A percentile compares a stretch with the other conserved stretches of the same genome.
phyloP scores from a whole-genome alignment of 2,113 vertebrate genomes.

The Loxodonta africana region DNA sequence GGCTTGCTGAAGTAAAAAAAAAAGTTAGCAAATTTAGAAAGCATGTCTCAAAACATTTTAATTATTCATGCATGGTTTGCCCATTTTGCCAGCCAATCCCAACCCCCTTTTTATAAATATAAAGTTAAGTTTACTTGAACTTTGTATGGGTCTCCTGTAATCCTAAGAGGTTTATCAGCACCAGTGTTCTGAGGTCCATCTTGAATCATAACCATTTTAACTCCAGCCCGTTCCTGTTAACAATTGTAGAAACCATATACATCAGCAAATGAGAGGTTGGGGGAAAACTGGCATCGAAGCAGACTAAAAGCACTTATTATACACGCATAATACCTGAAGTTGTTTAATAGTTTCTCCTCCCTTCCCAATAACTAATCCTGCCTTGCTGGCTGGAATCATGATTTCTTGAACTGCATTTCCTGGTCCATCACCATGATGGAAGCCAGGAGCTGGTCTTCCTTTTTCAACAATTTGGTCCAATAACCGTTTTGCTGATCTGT shows the following conservation, averaged over 20 bases:
- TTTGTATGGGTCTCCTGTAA: constrained; percentile 99
- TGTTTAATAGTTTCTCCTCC: constrained; percentile 99
- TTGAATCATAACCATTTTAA: constrained; percentile 99
- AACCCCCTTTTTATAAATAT: constrained; percentile 13
- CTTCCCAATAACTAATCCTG: constrained; percentile 98
- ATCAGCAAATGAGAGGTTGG: neutral
- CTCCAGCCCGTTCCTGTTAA: constrained; percentile 95
- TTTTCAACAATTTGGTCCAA: constrained; percentile 98
- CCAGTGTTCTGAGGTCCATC: constrained; percentile 99
- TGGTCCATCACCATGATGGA: constrained; percentile 96
- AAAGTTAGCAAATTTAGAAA: constrained; percentile 65
- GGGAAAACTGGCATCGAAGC: neutral
- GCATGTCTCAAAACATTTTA: neutral
- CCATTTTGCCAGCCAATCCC: neutral
- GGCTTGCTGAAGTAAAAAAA: constrained; percentile 93
- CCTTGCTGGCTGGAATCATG: constrained; percentile 98
- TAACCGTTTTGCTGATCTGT: constrained; percentile 94
- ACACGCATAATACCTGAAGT: constrained; percentile 91
- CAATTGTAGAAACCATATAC: constrained; percentile 61
- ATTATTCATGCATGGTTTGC: neutral
- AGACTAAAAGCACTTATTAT: neutral
- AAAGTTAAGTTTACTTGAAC: constrained; percentile 92
- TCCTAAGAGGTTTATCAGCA: constrained; percentile 98
- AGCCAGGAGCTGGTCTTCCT: constrained; percentile 96
- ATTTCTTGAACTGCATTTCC: constrained; percentile 99